Evolutionary conservation across 1,140 invertebrate genomes (phyloP).

Genomic region (Apis laboriosa): DNA sequence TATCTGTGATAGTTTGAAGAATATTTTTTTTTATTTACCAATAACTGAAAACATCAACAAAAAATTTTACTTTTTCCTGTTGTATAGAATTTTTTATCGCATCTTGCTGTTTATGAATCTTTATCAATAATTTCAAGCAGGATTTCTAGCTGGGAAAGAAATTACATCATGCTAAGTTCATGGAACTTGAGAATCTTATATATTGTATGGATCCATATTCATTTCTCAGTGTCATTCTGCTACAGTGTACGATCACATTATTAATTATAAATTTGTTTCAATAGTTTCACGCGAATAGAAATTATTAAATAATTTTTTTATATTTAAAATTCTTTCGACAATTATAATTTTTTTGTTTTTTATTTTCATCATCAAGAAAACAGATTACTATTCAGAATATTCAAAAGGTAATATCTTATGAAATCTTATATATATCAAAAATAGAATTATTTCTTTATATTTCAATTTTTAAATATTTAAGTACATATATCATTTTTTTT

Average conservation of each 20-base stretch:
- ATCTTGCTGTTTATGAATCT: not conserved
- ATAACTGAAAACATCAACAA: not conserved
- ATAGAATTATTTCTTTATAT: too few species aligned
- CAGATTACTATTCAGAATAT: too few species aligned
- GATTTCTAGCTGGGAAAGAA: not conserved
- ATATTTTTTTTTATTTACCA: too few species aligned
- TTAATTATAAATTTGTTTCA: not conserved
- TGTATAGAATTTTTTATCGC: not conserved
- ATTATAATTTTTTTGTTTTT: not conserved
- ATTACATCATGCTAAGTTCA: constrained; percentile 31
- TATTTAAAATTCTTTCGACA: not conserved
- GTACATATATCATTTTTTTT: not conserved
- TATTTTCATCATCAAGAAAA: too few species aligned
- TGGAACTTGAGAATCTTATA: not conserved
- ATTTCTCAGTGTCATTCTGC: not conserved
- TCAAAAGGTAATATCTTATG: too few species aligned
- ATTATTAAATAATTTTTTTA: too few species aligned
- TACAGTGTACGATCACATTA: not conserved
- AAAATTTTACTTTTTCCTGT: not conserved
- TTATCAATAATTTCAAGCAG: not conserved
- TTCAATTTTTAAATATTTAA: not conserved
- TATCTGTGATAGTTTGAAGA: not conserved
- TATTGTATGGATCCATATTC: not conserved
- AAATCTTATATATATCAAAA: too few species aligned
- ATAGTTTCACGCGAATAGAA: too few species aligned